Evolutionary conservation across 2,797 vertebrate species (phyloP).

Genomic region (Sebastes umbrosus): DNA sequence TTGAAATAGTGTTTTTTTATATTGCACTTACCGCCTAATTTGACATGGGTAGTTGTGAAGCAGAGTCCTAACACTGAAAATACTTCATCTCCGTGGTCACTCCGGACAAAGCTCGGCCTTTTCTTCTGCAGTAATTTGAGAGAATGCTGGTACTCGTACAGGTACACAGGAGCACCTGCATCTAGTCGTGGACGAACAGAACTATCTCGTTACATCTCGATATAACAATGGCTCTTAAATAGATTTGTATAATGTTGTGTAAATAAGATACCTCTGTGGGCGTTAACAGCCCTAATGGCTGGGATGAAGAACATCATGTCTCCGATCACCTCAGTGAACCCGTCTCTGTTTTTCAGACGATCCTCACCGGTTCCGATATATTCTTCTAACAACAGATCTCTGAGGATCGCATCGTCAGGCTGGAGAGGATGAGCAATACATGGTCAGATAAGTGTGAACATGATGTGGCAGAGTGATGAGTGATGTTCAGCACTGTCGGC

Average conservation of each 20-base stretch:
- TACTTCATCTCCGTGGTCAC: slow-evolving; percentile 87
- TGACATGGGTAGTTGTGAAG: slow-evolving; percentile 72
- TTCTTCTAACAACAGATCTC: slow-evolving; percentile 68
- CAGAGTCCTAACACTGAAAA: slow-evolving; percentile 83
- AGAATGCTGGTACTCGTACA: slow-evolving; percentile 87
- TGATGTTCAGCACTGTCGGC: not conserved
- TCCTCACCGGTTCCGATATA: slow-evolving; percentile 77
- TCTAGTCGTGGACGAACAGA: slow-evolving; percentile 47
- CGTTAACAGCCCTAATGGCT: slow-evolving; percentile 70
- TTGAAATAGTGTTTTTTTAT: not conserved
- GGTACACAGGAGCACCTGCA: slow-evolving; percentile 82
- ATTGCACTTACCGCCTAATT: slow-evolving; percentile 45
- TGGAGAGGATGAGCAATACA: slow-evolving; percentile 25
- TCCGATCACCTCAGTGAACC: slow-evolving; percentile 75
- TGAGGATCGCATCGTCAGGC: slow-evolving; percentile 38
- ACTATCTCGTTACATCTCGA: not conserved
- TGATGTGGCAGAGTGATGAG: not conserved
- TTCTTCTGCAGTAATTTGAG: slow-evolving; percentile 41
- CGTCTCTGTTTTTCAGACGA: slow-evolving; percentile 74
- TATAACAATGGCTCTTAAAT: not conserved
- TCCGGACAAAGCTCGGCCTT: slow-evolving; percentile 83
- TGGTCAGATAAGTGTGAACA: not conserved
- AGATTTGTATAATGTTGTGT: not conserved
- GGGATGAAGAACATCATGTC: slow-evolving; percentile 80
- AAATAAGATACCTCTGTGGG: slow-evolving; percentile 84